phyloP scores from a whole-genome alignment of 2,797 vertebrate genomes.

The Carcharodon carcharias region DNA sequence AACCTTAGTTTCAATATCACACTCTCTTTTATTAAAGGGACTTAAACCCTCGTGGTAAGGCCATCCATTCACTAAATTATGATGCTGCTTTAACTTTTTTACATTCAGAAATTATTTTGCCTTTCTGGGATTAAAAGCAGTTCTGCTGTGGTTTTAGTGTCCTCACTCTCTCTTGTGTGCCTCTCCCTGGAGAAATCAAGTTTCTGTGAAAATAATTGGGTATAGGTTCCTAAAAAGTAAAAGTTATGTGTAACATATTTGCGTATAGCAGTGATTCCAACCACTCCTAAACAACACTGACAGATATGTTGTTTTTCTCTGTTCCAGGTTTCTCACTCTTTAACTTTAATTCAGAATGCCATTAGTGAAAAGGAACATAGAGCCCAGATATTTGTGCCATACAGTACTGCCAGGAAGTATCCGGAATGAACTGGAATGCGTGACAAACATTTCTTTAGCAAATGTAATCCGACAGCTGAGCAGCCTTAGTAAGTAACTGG shows the following conservation, averaged over 20 bases:
- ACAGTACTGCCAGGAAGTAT: constrained; percentile 86
- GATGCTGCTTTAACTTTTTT: background rate
- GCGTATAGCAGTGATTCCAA: background rate
- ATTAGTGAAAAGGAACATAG: constrained; percentile 93
- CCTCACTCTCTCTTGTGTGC: background rate
- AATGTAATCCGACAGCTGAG: constrained; percentile 97
- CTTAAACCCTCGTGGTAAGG: too few relatives aligned
- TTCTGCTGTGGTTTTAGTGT: background rate
- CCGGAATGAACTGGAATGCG: constrained; percentile 96
- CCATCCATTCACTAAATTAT: background rate
- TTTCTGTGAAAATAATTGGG: background rate
- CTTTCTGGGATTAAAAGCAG: background rate
- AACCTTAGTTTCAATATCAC: background rate
- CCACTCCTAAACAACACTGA: background rate
- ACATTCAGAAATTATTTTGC: background rate
- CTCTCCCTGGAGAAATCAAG: background rate
- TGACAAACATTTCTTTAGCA: constrained; percentile 96
- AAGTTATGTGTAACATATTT: background rate
- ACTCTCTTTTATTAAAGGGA: background rate
- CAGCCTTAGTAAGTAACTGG: constrained; percentile 82
- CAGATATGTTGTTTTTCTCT: constrained; percentile 26
- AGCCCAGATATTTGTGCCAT: constrained; percentile 94
- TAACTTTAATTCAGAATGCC: constrained; percentile 76
- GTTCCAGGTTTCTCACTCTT: constrained; percentile 51
- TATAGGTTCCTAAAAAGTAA: background rate